Base-by-base conservation (phyloP, 2,888 invertebrate species). In the Drosophila anomalata region DNA sequence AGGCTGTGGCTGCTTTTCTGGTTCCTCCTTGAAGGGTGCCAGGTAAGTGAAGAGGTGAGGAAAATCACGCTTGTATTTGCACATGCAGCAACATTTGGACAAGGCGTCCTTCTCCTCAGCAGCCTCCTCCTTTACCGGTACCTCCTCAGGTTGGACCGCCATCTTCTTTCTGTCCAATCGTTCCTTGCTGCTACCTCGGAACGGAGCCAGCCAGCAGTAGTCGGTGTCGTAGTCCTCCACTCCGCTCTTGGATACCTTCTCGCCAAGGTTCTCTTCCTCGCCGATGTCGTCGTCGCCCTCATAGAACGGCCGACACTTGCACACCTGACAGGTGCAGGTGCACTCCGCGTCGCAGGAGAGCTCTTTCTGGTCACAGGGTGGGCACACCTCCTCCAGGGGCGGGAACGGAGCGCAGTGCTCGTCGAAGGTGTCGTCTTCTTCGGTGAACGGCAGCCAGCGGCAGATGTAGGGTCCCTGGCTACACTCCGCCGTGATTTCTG, bases 381-480 rank as follows among this genome's bases (percentile, higher is more conserved):
- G 85, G 61, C 77, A 90, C 20, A 76, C 72, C 56, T 8, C 65
- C 11, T 66, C 75, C 71, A 54, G 39, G 2, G 87, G 78, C 1
- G 76, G 77, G 5, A 68, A 76, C 9, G 80, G 67, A 3, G 68
- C 73, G 3, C 52, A 41, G 12, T 85, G 86, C 14, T 75, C 66
- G 3, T 52, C 26, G 12, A 69, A 60, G 14, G 71, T 39, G 0
- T 74, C 59, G 3, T 71, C 79, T 22, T 78, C 63, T 6, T 62
- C 74, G 0, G 66, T 53, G 44, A 24, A 79, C 33, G 79, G 69
- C n/a, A 87, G 17, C 89, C 89, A 90, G 11, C 83, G 87, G 50
- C 90, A 90, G 4, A 78, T 62, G 22, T 72, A 90, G 0, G 89
- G 88, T 1, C 89, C 89, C 39, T 90, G 89, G 41, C 89, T 83